Evolutionary conservation across 1,140 invertebrate genomes (phyloP), one percentile per base, ranked within the genome.

Genomic region (Ridgeia piscesae): DNA sequence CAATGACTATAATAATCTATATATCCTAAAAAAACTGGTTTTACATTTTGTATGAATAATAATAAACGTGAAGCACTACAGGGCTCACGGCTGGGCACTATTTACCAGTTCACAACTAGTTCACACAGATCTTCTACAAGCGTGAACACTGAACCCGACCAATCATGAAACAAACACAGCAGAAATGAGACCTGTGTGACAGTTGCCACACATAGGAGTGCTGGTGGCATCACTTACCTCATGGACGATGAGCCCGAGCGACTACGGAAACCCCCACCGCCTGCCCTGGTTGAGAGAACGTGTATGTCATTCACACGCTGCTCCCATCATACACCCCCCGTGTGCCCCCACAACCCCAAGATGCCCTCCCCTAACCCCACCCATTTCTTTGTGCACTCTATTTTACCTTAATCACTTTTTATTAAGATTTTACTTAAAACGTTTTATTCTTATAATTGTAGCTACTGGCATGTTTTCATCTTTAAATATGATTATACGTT

Each of bases 181-280:
- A 77, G 58, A 77, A 77, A 77, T 77, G 58, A 77, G 58, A 77
- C 11, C 58, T 21, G 27, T 77, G 58, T 77, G 58, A 77, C 48
- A 77, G 58, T 77, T 77, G 58, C 48, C 48, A 77, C 58, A 31
- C 27, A 21, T 31, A 77, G 58, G 58, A 77, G 2, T 77, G 17
- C 58, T 77, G 58, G 58, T 21, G 58, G 58, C 58, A 77, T 77
- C 35, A 34, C 89, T 35, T 42, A 42, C 35, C 34, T 90, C 89
- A 90, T 90, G 9, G 89, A 35, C 34, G 89, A 34, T n/a, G 89
- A 90, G 33, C 89, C 89, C 27, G 89, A 90, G 89, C 89, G 89
- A 90, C 89, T 90, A 34, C 89, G 89, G 89, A 31, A 90, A 35
- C 35, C 89, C 34, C 89, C 35, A 34, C 89, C 35, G 35, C 34